These are phyloP conservation scores for Tragopan temminckii DNA, from an alignment of 2,797 vertebrate species.

Conservation along the genomic window DNA sequence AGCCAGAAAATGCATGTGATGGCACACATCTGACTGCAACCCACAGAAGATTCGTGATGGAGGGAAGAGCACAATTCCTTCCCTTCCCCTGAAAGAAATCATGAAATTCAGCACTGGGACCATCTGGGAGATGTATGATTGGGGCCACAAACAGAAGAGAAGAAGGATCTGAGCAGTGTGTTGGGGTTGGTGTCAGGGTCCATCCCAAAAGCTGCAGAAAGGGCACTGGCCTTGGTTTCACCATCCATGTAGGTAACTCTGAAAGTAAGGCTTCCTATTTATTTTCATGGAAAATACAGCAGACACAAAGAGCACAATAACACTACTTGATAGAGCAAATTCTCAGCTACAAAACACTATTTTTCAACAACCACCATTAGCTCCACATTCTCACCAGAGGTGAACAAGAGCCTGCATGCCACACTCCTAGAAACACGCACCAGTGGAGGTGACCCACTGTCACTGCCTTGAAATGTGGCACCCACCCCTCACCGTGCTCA, in stretches of 20 bases:
- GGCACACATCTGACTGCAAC: conserved; percentile 7
- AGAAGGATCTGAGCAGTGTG: not conserved
- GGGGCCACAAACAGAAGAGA: not conserved
- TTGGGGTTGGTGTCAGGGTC: not conserved
- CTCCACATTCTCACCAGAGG: too few relatives aligned
- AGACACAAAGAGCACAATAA: too few relatives aligned
- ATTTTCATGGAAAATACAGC: too few relatives aligned
- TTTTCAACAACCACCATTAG: too few relatives aligned
- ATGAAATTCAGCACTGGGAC: not conserved
- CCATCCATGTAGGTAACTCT: not conserved
- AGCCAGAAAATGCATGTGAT: conserved; percentile 2
- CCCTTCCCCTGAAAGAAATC: not conserved
- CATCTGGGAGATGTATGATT: not conserved
- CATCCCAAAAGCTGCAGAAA: not conserved
- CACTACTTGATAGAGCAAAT: too few relatives aligned
- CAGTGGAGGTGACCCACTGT: too few relatives aligned
- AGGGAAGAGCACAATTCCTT: not conserved
- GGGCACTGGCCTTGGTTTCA: conserved; percentile 20
- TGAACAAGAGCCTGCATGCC: too few relatives aligned
- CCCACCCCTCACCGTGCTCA: too few relatives aligned
- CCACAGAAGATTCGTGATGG: not conserved
- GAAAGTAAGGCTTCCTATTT: too few relatives aligned
- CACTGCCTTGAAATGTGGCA: too few relatives aligned
- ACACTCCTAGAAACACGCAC: too few relatives aligned
- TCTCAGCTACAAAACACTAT: too few relatives aligned